Base-by-base conservation (phyloP, 2,888 invertebrate genomes). In the Caenorhabditis angaria region DNA sequence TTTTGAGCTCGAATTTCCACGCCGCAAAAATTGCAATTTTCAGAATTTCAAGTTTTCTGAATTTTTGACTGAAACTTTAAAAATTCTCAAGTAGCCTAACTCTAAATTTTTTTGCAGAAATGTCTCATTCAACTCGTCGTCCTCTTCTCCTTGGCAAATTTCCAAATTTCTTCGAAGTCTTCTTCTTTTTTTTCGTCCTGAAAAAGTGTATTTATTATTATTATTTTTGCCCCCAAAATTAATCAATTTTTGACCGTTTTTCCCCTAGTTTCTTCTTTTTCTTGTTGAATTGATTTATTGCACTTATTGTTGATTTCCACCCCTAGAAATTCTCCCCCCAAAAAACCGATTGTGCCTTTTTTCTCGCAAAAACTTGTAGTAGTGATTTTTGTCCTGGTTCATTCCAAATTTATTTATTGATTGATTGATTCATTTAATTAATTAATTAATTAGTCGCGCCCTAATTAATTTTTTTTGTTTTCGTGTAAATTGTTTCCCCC, bases 131-230 rank as follows among this genome's bases (percentile, higher is more conserved):
- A 56, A 22, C 32, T 62, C 35, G 28, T 51, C 18, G 28, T 20
- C 29, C 22, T 54, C 24, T 55, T 41, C 51, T n/a, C n/a, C n/a
- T n/a, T n/a, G n/a, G n/a, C n/a, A n/a, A n/a, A n/a, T n/a, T n/a
- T n/a, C n/a, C n/a, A n/a, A n/a, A n/a, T n/a, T n/a, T n/a, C n/a
- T n/a, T n/a, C n/a, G n/a, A n/a, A n/a, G 51, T 55, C 48, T 64
- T 55, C 55, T 60, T 59, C 50, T 69, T 63, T 18, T 29, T 25
- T 51, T 57, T 48, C 67, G 25, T 6, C 20, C 29, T 29, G n/a
- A 28, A 35, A 58, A 65, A 29, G 65, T 65, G 65, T 60, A 60
- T 65, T 65, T 63, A 54, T 58, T 47, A 41, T 48, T 59, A 27
- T 50, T 59, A 29, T 27, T n/a, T n/a, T n/a, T n/a, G n/a, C n/a